Base-by-base conservation (phyloP, 2,113 vertebrate species). In the Aegotheles bennettii region DNA sequence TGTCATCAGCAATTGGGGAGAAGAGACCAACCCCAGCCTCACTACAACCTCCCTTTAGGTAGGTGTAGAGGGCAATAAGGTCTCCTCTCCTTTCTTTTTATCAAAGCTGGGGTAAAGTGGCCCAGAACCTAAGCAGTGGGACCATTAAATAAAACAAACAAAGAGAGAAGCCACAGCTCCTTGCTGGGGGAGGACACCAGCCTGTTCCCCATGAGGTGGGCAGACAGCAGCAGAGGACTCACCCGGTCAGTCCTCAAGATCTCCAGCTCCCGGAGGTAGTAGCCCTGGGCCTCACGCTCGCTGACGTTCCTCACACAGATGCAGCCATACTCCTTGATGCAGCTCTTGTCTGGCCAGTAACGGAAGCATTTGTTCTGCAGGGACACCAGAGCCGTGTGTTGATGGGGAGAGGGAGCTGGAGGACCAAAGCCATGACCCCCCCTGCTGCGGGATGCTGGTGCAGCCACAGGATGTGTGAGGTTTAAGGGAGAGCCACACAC, bases 301-400 rank as follows among this genome's bases (percentile, higher is more conserved):
- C 98, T 97, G 47, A 98, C 70, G n/a, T 98, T 98, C 43, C 88
- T 95, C 79, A 99, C 98, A 1, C 84, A 64, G 87, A 99, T 70
- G 35, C 91, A 89, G 26, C 98, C 98, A 1, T 98, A 98, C 53
- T 99, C 98, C 83, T 96, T 98, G 56, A 96, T 56, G 92, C 94
- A 63, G 6, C 98, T 60, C 31, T 96, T 92, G 84, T 99, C 98
- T 0, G 99, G 98, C 99, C 98, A 99, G 97, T 99, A 98, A 9
- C 97, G 95, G 76, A 98, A 98, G 87, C 99, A 99, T 91, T 99
- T 99, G 96, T 99, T 99, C 99, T 99, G 95, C n/a, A 29, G 80
- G 33, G 28, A 79, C 35, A 50, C 2, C 43, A 14, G 6, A 40
- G 8, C n/a, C n/a, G n/a, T n/a, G n/a, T n/a, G n/a, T n/a, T n/a